Evolutionary conservation across 2,113 vertebrate genomes (phyloP).

Genomic region (Hiodon tergisus): DNA sequence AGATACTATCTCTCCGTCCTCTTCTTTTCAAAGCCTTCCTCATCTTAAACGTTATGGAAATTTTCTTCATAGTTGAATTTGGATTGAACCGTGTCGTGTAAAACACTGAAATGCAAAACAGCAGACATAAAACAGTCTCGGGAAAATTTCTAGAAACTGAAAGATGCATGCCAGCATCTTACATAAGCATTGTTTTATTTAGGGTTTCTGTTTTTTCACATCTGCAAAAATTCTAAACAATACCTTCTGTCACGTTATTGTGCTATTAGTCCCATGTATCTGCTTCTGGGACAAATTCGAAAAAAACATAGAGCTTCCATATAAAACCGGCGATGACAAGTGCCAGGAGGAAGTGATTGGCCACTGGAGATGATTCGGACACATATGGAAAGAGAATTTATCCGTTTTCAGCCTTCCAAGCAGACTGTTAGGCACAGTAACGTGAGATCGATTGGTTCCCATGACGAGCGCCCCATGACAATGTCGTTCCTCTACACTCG

Average conservation of each 20-base stretch:
- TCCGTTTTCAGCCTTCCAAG: background rate
- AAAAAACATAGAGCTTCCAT: slow-evolving; percentile 10
- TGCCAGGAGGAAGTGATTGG: background rate
- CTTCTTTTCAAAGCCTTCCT: slow-evolving; percentile 3
- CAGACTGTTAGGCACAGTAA: background rate
- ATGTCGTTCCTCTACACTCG: no score
- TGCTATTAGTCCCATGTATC: background rate
- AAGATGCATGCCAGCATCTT: background rate
- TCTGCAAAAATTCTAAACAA: slow-evolving; percentile 15
- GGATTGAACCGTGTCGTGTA: background rate
- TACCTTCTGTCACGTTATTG: background rate
- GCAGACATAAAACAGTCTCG: background rate
- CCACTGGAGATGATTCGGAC: background rate
- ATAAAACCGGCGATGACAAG: background rate
- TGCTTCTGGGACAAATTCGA: background rate
- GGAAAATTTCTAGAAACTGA: background rate
- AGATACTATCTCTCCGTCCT: slow-evolving; percentile 4
- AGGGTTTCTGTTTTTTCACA: background rate
- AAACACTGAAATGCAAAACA: background rate
- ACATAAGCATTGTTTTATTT: background rate
- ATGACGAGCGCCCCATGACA: no score
- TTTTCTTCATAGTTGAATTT: slow-evolving; percentile 9
- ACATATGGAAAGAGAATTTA: background rate
- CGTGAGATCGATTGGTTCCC: background rate
- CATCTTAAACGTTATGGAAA: slow-evolving; percentile 14